phyloP scores from a whole-genome alignment of 2,113 vertebrate genomes.

The Perognathus longimembris region DNA sequence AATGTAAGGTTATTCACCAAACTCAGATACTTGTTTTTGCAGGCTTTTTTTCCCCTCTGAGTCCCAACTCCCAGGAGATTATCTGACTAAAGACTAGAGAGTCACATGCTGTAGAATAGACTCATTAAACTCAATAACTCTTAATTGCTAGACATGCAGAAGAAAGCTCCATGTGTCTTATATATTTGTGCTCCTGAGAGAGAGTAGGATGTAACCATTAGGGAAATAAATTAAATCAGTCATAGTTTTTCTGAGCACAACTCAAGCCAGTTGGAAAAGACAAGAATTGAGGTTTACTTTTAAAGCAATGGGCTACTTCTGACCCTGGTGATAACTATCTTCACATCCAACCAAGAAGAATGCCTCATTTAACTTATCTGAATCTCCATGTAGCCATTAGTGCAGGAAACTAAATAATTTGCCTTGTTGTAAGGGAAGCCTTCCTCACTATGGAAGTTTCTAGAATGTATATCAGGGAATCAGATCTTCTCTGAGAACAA shows the following conservation, averaged over 20 bases:
- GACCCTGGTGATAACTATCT: constrained; percentile 1
- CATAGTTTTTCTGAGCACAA: constrained; percentile 59
- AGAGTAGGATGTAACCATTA: constrained; percentile 36
- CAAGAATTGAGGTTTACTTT: constrained; percentile 49
- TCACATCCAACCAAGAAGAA: constrained; percentile 4
- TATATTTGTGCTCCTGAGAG: constrained; percentile 59
- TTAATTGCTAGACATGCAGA: constrained; percentile 59
- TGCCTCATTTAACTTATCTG: constrained; percentile 1
- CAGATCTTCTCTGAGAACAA: constrained; percentile 7
- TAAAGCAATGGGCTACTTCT: constrained; percentile 53
- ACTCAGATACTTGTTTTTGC: not conserved
- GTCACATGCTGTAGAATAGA: constrained; percentile 58
- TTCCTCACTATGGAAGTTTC: constrained; percentile 26
- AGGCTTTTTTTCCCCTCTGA: constrained; percentile 15
- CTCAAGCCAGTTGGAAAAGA: constrained; percentile 31
- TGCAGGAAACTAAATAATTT: not conserved
- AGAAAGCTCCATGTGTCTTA: constrained; percentile 50
- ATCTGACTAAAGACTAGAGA: constrained; percentile 52
- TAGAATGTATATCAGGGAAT: constrained; percentile 33
- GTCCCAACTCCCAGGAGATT: constrained; percentile 49
- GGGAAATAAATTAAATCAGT: constrained; percentile 73
- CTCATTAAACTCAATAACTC: constrained; percentile 69
- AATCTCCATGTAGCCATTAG: not conserved
- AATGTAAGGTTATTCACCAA: constrained; percentile 1
- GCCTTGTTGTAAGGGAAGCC: not conserved